Evolutionary conservation across 1,140 invertebrate species (phyloP).

Genomic region (Rhagoletis zephyria): DNA sequence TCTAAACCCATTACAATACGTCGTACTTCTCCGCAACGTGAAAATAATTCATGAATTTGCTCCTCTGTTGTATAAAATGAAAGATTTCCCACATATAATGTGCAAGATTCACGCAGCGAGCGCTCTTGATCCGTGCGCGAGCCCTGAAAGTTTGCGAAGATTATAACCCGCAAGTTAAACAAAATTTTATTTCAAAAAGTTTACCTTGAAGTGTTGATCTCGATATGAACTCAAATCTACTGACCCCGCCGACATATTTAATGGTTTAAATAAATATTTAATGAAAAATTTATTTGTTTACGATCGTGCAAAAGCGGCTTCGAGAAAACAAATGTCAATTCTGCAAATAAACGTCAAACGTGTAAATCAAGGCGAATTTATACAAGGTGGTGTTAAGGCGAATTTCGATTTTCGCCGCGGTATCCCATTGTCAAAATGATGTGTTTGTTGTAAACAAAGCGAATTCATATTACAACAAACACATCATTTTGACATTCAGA

Average conservation of each 20-base stretch:
- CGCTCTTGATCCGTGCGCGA: conserved; percentile 92
- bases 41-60: conserved; percentile 98
- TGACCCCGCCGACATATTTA: conserved; percentile 60
- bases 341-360: conserved; percentile 8
- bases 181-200: background rate
- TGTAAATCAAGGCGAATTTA: background rate
- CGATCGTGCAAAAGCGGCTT: background rate
- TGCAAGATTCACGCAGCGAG: conserved; percentile 82
- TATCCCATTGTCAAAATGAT: too few relatives aligned
- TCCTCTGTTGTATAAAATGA: conserved; percentile 99
- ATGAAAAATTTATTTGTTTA: conserved; percentile 31
- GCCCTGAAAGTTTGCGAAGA: conserved; percentile 79
- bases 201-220: conserved; percentile 96
- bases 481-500: too few relatives aligned
- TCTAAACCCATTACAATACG: conserved; percentile 98
- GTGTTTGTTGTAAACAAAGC: too few relatives aligned
- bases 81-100: conserved; percentile 97
- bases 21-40: conserved; percentile 95
- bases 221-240: conserved; percentile 90
- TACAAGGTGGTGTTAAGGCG: too few relatives aligned
- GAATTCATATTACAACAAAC: too few relatives aligned
- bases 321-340: conserved; percentile 14
- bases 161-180: conserved; percentile 33
- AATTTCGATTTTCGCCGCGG: too few relatives aligned
- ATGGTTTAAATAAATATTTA: conserved; percentile 27